phyloP scores from a whole-genome alignment of 2,797 vertebrate genomes.

The Xenopus petersii region DNA sequence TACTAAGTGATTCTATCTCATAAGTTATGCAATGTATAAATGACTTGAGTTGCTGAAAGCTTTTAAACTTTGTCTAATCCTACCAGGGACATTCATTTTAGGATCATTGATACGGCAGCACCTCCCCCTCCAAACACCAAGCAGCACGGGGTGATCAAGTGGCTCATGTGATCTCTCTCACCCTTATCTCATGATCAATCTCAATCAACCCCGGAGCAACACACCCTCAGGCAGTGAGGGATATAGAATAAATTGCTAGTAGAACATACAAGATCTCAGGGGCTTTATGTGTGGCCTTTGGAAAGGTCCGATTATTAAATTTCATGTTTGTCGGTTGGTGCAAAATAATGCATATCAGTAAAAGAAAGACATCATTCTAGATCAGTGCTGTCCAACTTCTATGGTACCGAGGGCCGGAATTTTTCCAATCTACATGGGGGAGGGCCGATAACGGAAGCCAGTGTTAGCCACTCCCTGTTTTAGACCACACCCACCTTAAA shows the following conservation, averaged over 20 bases:
- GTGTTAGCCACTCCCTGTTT: too few relatives aligned
- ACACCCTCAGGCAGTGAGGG: not conserved
- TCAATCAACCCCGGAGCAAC: not conserved
- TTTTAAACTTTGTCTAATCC: conserved; percentile 1
- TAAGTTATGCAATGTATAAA: not conserved
- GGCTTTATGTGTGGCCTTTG: too few relatives aligned
- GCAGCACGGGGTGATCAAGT: conserved; percentile 3
- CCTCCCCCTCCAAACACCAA: not conserved
- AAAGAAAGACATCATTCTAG: too few relatives aligned
- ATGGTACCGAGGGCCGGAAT: too few relatives aligned
- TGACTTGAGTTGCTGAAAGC: not conserved
- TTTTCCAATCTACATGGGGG: too few relatives aligned
- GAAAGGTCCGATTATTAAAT: too few relatives aligned
- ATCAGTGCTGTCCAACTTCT: too few relatives aligned
- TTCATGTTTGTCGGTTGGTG: too few relatives aligned
- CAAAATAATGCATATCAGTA: too few relatives aligned
- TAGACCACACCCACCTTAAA: too few relatives aligned
- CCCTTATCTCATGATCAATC: conserved; percentile 28
- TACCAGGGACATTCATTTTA: not conserved
- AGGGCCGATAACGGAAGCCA: too few relatives aligned
- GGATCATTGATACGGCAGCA: not conserved
- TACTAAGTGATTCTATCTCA: not conserved
- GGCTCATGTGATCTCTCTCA: conserved; percentile 32
- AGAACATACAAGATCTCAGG: too few relatives aligned
- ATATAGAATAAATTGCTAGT: not conserved